A percentile compares a stretch with the other conserved stretches of the same genome.
These are phyloP conservation scores for Paracentrotus lividus DNA, from an alignment of 53 echinoderm and acorn worm species.

Conservation along the genomic window DNA sequence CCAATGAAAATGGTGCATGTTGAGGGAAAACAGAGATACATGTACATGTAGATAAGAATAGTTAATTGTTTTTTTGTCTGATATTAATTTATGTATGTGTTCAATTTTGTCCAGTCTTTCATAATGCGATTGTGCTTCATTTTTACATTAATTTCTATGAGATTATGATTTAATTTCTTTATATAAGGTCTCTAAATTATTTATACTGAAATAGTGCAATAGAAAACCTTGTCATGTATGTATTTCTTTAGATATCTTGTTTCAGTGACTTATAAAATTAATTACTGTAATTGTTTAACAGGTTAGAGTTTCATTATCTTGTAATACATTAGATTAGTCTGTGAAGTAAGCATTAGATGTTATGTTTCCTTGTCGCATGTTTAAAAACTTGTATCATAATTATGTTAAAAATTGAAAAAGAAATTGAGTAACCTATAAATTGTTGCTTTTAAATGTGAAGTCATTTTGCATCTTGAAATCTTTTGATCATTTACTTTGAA, in stretches of 20 bases:
- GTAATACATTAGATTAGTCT: background rate
- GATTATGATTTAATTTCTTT: background rate
- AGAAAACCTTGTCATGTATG: background rate
- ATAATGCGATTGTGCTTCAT: constrained; percentile 16
- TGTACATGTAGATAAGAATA: background rate
- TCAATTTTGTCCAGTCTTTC: constrained; percentile 26
- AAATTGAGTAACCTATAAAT: background rate
- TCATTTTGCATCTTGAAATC: background rate
- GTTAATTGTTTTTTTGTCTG: background rate
- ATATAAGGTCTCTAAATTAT: constrained; percentile 4
- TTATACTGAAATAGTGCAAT: constrained; percentile 38
- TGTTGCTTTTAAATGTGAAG: background rate
- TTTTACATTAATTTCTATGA: too few relatives aligned
- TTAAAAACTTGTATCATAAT: background rate
- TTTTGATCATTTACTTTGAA: background rate
- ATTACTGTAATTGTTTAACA: background rate
- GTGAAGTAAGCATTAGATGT: background rate
- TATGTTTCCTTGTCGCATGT: background rate
- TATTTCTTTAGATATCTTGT: background rate
- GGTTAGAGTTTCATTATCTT: background rate
- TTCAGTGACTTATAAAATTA: background rate
- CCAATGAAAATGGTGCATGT: too few relatives aligned
- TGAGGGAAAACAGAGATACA: background rate
- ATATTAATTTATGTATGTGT: background rate
- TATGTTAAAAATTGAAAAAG: background rate